Evolutionary conservation across 2,797 vertebrate genomes (phyloP).

Genomic region (Tadarida brasiliensis): DNA sequence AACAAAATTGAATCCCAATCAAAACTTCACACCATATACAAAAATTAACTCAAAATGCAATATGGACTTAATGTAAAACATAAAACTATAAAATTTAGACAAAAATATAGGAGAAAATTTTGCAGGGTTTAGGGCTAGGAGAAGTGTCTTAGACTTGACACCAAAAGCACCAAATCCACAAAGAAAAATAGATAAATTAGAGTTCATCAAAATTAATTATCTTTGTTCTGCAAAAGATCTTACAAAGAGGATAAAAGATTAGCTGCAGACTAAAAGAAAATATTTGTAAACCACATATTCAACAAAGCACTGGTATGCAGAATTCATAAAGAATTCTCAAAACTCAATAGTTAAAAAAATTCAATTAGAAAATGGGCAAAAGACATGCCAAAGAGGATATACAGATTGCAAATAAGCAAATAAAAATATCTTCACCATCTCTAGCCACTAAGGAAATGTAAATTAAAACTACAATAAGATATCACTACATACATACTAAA

Average conservation of each 20-base stretch:
- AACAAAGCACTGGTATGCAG: not conserved
- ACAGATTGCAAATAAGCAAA: not conserved
- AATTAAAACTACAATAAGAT: slow-evolving; percentile 46
- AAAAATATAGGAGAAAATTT: slow-evolving; percentile 14
- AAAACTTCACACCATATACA: not conserved
- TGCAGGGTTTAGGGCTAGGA: not conserved
- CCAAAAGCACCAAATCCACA: not conserved
- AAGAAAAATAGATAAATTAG: slow-evolving; percentile 11
- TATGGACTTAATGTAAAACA: not conserved
- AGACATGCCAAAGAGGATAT: slow-evolving; percentile 35
- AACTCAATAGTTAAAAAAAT: slow-evolving; percentile 31
- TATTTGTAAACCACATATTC: slow-evolving; percentile 23
- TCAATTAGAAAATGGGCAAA: slow-evolving; percentile 38
- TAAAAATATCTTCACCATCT: not conserved
- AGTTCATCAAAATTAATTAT: slow-evolving; percentile 42
- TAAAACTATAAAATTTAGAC: slow-evolving; percentile 39
- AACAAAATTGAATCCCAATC: slow-evolving; percentile 1
- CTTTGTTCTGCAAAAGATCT: slow-evolving; percentile 14
- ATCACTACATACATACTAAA: not conserved
- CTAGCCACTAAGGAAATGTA: not conserved
- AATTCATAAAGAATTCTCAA: slow-evolving; percentile 33
- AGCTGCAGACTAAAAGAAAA: not conserved
- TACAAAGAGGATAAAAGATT: not conserved
- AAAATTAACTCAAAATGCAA: slow-evolving; percentile 45
- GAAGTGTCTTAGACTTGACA: slow-evolving; percentile 8